Percentiles rank a stretch among this genome's conserved stretches.
phyloP scores from a whole-genome alignment of 2,888 invertebrate species.

The Callyntrura sp. region DNA sequence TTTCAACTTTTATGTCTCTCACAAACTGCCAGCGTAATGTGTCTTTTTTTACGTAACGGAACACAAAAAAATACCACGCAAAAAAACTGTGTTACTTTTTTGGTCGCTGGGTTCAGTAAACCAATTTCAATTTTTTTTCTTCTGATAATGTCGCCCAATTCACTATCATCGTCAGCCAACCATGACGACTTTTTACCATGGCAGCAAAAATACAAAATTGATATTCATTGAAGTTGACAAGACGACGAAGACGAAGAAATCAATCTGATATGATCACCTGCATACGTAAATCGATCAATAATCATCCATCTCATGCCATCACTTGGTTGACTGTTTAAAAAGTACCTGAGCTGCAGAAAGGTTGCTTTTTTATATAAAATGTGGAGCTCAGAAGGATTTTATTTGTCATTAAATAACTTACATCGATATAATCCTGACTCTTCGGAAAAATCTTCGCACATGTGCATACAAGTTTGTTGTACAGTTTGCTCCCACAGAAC shows the following conservation, averaged over 20 bases:
- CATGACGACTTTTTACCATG: constrained; percentile 44
- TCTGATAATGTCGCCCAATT: constrained; percentile 34
- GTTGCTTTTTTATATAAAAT: background rate
- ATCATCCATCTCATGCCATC: background rate
- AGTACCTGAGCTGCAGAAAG: background rate
- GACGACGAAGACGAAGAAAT: background rate
- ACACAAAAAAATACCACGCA: background rate
- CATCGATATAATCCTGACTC: no score
- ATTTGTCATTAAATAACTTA: no score
- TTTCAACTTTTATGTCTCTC: no score
- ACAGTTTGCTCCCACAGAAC: no score
- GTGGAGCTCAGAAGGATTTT: no score
- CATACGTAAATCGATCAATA: constrained; percentile 5
- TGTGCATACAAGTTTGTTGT: no score
- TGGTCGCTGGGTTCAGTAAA: background rate
- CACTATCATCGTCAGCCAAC: constrained; percentile 71
- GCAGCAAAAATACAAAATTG: background rate
- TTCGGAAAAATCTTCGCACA: no score
- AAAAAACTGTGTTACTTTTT: background rate
- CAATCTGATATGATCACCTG: constrained; percentile 4
- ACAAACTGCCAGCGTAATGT: background rate
- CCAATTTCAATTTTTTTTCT: background rate
- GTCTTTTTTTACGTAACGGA: constrained; percentile 1
- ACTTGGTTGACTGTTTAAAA: background rate
- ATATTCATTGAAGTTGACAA: background rate